A percentile compares a stretch with the other conserved stretches of the same genome.
phyloP scores from a whole-genome alignment of 2,113 vertebrate species.

The Anarrhichthys ocellatus region DNA sequence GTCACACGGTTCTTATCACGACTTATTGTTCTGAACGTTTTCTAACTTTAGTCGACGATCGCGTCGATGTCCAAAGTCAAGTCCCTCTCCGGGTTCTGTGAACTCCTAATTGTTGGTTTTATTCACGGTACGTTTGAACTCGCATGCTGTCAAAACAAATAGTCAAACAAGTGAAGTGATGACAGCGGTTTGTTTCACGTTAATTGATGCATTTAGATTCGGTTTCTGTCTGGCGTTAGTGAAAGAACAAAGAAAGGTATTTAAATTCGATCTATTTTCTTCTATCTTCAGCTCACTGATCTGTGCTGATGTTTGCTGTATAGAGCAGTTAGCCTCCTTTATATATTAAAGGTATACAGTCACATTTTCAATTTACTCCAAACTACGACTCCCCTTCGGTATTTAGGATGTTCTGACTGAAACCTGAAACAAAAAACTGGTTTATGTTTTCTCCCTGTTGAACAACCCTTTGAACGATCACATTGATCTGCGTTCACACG shows the following conservation, averaged over 20 bases:
- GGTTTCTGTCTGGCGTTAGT: slow-evolving; percentile 3
- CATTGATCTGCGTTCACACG: slow-evolving; percentile 1
- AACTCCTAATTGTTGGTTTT: slow-evolving; percentile 45
- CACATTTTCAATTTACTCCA: not conserved
- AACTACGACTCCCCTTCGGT: not conserved
- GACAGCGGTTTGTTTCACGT: slow-evolving; percentile 3
- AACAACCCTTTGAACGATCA: not conserved
- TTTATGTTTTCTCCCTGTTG: too few relatives aligned
- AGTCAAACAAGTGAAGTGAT: slow-evolving; percentile 32
- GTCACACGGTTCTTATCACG: slow-evolving; percentile 34
- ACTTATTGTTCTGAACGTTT: slow-evolving; percentile 34
- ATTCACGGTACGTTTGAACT: slow-evolving; percentile 3
- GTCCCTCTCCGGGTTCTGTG: not conserved
- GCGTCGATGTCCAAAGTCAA: slow-evolving; percentile 17
- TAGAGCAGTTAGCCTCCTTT: not conserved
- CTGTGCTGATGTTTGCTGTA: not conserved
- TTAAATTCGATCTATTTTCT: not conserved
- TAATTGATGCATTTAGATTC: slow-evolving; percentile 21
- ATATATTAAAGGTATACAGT: not conserved
- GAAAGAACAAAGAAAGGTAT: slow-evolving; percentile 1
- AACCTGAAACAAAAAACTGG: not conserved
- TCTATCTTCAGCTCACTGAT: not conserved
- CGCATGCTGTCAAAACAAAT: slow-evolving; percentile 40
- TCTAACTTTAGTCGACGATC: slow-evolving; percentile 20
- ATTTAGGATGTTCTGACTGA: not conserved